phyloP scores from a whole-genome alignment of 1,140 invertebrate species.

The Caenorhabditis latens region DNA sequence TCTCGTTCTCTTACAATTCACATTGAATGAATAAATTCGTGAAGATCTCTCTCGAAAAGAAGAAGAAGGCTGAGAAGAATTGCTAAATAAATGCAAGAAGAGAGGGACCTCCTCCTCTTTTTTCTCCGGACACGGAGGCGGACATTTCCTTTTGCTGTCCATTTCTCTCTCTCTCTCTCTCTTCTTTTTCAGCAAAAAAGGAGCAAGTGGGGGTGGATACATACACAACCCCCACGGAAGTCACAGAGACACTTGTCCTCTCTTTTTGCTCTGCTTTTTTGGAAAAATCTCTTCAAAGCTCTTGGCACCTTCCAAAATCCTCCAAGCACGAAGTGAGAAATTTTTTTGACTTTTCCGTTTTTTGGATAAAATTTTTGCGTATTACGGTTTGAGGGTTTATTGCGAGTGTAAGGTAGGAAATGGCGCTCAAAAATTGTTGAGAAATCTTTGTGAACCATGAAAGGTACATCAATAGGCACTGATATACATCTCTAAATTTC shows the following conservation, averaged over 20 bases:
- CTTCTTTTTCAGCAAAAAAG: slow-evolving; percentile 30
- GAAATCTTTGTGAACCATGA: no score
- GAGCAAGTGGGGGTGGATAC: slow-evolving; percentile 53
- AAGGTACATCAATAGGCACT: no score
- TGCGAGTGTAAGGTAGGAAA: no score
- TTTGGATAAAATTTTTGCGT: neutral
- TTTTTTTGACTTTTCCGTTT: neutral
- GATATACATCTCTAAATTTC: no score
- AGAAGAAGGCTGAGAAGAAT: neutral
- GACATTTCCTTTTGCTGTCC: slow-evolving; percentile 37
- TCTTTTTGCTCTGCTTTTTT: slow-evolving; percentile 28
- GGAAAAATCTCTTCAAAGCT: slow-evolving; percentile 9
- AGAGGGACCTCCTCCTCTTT: slow-evolving; percentile 42
- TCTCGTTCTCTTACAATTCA: neutral
- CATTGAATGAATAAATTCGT: slow-evolving; percentile 46
- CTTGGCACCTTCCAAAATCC: neutral
- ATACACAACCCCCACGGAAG: slow-evolving; percentile 55
- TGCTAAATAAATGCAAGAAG: slow-evolving; percentile 42
- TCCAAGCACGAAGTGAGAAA: neutral
- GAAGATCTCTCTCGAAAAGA: slow-evolving; percentile 6
- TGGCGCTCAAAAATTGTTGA: no score
- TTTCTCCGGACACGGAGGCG: slow-evolving; percentile 50
- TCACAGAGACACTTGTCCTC: slow-evolving; percentile 37
- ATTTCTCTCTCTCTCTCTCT: neutral
- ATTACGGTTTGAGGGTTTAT: neutral